Percentiles rank a stretch among this genome's conserved stretches.
These are phyloP conservation scores for Dolichomitus sp. DNA, from an alignment of 2,888 invertebrate species.

Conservation along the genomic window DNA sequence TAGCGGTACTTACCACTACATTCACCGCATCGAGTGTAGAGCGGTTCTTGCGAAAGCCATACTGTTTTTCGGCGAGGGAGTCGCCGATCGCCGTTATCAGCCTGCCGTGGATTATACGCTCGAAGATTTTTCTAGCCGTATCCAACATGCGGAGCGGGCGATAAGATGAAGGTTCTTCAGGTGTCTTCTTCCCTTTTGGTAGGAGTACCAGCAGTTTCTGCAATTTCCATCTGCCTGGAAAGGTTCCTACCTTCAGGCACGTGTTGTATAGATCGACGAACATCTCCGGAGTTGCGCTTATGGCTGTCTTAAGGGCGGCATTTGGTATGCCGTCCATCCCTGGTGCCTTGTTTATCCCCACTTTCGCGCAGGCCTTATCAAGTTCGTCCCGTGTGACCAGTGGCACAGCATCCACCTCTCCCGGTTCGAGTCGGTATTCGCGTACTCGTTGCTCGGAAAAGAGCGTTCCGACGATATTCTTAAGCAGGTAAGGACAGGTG, in stretches of 20 bases:
- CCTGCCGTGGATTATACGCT: too few relatives aligned
- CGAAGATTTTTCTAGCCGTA: too few relatives aligned
- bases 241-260: neutral
- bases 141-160: too few relatives aligned
- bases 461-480: slow-evolving; percentile 35
- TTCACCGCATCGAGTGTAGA: too few relatives aligned
- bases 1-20: too few relatives aligned
- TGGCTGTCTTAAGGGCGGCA: too few relatives aligned
- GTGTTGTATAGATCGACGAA: neutral
- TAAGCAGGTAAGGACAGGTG: slow-evolving; percentile 34
- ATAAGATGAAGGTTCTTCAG: too few relatives aligned
- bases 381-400: neutral
- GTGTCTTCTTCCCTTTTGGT: neutral
- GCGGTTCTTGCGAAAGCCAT: too few relatives aligned
- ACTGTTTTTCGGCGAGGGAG: too few relatives aligned
- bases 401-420: neutral
- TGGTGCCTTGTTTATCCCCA: neutral
- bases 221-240: neutral
- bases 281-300: too few relatives aligned
- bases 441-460: slow-evolving; percentile 31
- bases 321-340: too few relatives aligned
- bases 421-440: neutral
- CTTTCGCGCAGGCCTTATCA: neutral
- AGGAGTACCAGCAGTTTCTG: neutral
- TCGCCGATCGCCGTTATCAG: too few relatives aligned